phyloP scores from a whole-genome alignment of 2,888 invertebrate genomes.

The Stomorhina lunata region DNA sequence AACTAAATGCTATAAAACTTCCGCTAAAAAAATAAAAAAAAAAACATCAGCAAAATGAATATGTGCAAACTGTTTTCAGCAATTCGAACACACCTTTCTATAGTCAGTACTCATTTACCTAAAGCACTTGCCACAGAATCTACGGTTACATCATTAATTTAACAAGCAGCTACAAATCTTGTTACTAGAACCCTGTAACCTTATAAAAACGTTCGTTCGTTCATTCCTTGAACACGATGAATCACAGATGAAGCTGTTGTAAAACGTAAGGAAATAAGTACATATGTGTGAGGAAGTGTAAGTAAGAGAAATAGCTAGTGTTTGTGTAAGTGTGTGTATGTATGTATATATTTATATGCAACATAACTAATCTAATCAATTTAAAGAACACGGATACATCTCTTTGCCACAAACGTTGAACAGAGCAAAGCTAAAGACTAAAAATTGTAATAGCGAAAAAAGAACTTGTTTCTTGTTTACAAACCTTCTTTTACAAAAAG shows the following conservation, averaged over 20 bases:
- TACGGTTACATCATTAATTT: conserved; percentile 75
- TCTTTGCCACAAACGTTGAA: conserved; percentile 22
- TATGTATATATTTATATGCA: conserved; percentile 15
- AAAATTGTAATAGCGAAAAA: conserved; percentile 40
- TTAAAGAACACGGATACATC: conserved; percentile 51
- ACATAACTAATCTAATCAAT: conserved; percentile 67
- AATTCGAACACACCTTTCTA: conserved; percentile 42
- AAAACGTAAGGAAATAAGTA: conserved; percentile 58
- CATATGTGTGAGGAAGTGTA: background rate
- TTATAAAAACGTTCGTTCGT: background rate
- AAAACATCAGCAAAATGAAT: background rate
- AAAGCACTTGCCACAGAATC: conserved; percentile 13
- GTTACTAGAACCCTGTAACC: conserved; percentile 20
- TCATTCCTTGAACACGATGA: background rate
- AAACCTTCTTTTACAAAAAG: background rate
- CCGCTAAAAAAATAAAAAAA: conserved; percentile 15
- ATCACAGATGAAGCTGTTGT: conserved; percentile 37
- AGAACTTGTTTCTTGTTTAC: conserved; percentile 12
- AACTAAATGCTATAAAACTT: conserved; percentile 50
- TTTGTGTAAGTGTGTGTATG: background rate
- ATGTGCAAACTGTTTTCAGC: background rate
- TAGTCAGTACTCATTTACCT: conserved; percentile 12
- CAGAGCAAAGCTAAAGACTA: background rate
- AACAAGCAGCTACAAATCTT: conserved; percentile 68
- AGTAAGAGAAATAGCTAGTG: no score